Conservation (phyloP, 2,113 vertebrate genomes). For the Oxyura jamaicensis region DNA sequence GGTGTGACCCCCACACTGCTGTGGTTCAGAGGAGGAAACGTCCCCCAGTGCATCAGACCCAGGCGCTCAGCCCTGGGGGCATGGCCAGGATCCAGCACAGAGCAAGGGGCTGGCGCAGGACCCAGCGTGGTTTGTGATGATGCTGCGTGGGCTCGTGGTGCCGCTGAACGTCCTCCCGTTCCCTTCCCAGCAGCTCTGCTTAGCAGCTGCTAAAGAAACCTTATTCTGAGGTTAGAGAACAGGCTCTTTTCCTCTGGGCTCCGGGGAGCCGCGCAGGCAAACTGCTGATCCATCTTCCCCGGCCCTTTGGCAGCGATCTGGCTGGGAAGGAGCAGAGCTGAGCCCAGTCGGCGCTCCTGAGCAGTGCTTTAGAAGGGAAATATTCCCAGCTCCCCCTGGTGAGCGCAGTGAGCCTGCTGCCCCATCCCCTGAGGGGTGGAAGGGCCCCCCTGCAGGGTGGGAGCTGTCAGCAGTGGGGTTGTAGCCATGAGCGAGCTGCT, state of each 20-base stretch:
- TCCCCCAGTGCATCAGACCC: too few species aligned
- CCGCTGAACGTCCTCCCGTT: rapidly evolving
- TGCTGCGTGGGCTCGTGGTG: rapidly evolving
- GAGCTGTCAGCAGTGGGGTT: rapidly evolving
- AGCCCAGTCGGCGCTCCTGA: neutral
- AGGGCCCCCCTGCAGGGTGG: neutral
- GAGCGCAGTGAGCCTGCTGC: too few species aligned
- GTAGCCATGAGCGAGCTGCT: neutral
- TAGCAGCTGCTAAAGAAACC: neutral
- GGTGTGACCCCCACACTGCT: rapidly evolving
- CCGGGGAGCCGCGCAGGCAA: neutral
- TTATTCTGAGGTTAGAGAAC: neutral
- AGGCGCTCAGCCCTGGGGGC: neutral
- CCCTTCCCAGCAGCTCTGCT: neutral
- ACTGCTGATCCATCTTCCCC: neutral
- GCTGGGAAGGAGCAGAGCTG: neutral
- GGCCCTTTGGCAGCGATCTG: neutral
- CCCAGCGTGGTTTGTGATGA: neutral
- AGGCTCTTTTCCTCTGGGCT: neutral
- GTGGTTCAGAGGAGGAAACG: neutral
- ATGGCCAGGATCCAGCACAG: neutral
- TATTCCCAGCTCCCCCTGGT: neutral
- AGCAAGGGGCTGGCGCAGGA: neutral
- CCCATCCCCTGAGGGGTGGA: rapidly evolving
- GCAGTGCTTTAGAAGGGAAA: neutral